Evolutionary conservation across 2,888 invertebrate species (phyloP).

Genomic region (Heterodera filipjevi): DNA sequence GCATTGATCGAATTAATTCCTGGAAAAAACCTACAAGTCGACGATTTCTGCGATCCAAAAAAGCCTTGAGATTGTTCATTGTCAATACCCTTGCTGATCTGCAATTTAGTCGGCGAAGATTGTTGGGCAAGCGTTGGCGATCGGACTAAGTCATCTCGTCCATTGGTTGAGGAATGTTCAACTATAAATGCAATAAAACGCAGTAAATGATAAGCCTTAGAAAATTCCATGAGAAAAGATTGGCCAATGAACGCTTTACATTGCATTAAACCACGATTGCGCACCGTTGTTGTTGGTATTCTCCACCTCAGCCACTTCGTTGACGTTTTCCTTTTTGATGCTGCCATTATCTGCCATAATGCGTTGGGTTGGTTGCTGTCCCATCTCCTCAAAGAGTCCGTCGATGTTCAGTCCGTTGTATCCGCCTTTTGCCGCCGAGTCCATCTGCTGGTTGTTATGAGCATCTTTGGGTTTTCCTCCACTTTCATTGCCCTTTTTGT

Average conservation of each 20-base stretch:
- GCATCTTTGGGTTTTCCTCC: background rate
- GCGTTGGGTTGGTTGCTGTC: background rate
- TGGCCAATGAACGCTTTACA: too few species aligned
- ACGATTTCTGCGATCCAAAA: background rate
- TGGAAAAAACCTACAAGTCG: background rate
- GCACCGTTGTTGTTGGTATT: background rate
- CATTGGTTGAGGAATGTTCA: background rate
- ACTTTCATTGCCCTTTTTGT: background rate
- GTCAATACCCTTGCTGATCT: background rate
- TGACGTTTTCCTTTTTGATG: background rate
- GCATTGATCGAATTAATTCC: too few species aligned
- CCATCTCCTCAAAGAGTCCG: slow-evolving; percentile 13
- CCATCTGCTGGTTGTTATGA: background rate
- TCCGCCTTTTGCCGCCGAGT: background rate
- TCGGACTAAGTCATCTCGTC: background rate
- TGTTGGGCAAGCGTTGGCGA: background rate
- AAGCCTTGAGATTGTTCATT: background rate
- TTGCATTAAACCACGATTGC: background rate
- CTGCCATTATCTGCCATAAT: background rate
- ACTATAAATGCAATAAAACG: background rate
- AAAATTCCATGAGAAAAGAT: too few species aligned
- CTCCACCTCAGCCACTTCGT: background rate
- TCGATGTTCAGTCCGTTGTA: slow-evolving; percentile 5
- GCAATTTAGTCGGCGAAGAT: background rate
- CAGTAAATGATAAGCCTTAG: too few species aligned